phyloP scores from a whole-genome alignment of 2,113 vertebrate species.

The Sciurus niger region DNA sequence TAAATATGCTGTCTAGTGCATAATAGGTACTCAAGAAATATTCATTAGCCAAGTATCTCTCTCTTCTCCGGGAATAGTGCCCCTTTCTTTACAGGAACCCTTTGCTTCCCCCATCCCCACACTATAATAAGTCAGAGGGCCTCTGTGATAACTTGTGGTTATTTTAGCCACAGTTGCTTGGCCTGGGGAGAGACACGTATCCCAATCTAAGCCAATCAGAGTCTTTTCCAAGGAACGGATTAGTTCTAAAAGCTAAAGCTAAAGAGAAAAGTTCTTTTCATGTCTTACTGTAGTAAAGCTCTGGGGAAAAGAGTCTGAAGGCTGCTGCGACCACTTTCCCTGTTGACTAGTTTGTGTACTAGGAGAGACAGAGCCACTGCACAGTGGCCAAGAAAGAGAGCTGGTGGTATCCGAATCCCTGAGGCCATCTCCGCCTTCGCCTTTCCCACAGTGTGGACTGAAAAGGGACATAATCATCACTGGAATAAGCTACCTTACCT shows the following conservation, averaged over 20 bases:
- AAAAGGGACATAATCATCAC: neutral
- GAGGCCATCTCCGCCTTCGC: neutral
- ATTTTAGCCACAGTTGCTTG: neutral
- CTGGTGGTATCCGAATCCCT: neutral
- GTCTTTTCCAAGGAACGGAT: too few species aligned
- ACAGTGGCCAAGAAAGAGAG: neutral
- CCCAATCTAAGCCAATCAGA: neutral
- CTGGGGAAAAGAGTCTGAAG: neutral
- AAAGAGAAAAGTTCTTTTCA: neutral
- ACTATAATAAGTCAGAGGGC: neutral
- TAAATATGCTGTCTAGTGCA: neutral
- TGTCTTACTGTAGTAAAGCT: neutral
- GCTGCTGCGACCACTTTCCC: neutral
- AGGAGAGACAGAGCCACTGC: neutral
- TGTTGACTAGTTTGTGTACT: neutral
- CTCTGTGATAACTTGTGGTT: neutral
- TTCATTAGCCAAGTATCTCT: neutral
- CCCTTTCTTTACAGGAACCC: neutral
- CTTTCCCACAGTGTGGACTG: neutral
- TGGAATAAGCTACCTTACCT: neutral
- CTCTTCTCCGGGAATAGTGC: neutral
- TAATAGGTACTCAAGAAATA: slow-evolving; percentile 24
- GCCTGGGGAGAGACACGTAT: neutral
- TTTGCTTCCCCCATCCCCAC: neutral
- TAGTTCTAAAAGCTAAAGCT: slow-evolving; percentile 10